Base-by-base conservation (phyloP, 2,888 invertebrate species). In the Pyralis farinalis region DNA sequence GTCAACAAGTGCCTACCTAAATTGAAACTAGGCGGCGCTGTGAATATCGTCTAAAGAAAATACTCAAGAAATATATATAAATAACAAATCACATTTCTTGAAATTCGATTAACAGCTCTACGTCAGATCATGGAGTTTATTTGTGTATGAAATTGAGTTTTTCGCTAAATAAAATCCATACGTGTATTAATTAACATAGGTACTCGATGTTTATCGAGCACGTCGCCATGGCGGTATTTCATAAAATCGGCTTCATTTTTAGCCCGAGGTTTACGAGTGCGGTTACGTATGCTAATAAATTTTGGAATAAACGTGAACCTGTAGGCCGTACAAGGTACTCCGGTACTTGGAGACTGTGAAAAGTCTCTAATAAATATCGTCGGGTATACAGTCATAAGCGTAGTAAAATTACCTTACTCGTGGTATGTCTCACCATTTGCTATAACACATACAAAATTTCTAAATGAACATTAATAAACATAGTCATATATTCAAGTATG, bases 101-200 rank as follows among this genome's bases (percentile, higher is more conserved):
- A 33, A 29, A 33, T 9, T n/a, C 28, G 35, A 44, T 49, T 34
- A 49, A 46, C 43, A 44, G 38, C 40, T 34, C 12, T 37, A 40
- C 20, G 42, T 38, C 40, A 33, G 40, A 46, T 51, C 57, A 46
- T 56, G 56, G 44, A 40, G 41, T 40, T 10, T 74, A 71, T 75
- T 76, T 77, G 60, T 62, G 47, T 51, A 58, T 57, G 66, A 72
- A 76, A 77, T 77, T 72, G 76, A 71, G 61, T 72, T 74, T 72
- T 68, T 64, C 60, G 61, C 57, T 52, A 63, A 70, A 71, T 72
- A 67, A 74, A 75, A 73, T 66, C 63, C 63, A 59, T 54, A 51
- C 60, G 53, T 61, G 63, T 68, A 67, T 71, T 72, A 74, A 77
- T 76, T 74, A 73, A 67, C 65, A 67, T 63, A 73, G 70, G 58